Conservation (phyloP, 1,140 invertebrate species). For the Cydia fagiglandana region DNA sequence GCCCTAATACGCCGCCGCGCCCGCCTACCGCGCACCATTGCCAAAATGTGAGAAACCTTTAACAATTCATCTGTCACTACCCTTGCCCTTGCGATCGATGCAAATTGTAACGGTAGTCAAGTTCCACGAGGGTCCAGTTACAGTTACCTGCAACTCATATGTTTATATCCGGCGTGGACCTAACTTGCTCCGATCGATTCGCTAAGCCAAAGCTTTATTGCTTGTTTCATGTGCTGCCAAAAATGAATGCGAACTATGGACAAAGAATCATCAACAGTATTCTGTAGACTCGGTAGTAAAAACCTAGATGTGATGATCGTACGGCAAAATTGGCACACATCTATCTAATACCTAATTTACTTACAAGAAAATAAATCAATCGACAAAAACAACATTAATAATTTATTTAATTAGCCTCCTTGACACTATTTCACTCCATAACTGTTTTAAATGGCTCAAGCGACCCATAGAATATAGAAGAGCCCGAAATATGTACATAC, state of each 20-base stretch:
- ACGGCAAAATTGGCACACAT: too few species aligned
- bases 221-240: neutral
- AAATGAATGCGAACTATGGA: neutral
- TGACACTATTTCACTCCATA: too few species aligned
- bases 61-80: conserved; percentile 72
- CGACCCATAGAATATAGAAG: too few species aligned
- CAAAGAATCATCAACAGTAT: conserved; percentile 35
- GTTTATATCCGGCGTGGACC: neutral
- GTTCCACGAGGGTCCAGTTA: neutral
- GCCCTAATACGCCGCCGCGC: conserved; percentile 57
- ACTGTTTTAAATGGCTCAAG: too few species aligned
- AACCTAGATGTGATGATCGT: too few species aligned
- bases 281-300: too few species aligned
- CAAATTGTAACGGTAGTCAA: neutral
- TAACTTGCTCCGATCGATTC: neutral
- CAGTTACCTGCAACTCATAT: neutral
- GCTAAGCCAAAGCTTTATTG: neutral
- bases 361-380: too few species aligned
- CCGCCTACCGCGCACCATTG: conserved; percentile 59
- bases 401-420: too few species aligned
- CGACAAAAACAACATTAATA: too few species aligned
- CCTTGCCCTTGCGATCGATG: conserved; percentile 54
- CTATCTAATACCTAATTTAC: too few species aligned
- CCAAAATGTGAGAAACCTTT: conserved; percentile 66
- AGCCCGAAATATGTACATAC: too few species aligned